These are phyloP conservation scores for Hemaris fuciformis DNA, from an alignment of 2,888 invertebrate species.

Conservation along the genomic window DNA sequence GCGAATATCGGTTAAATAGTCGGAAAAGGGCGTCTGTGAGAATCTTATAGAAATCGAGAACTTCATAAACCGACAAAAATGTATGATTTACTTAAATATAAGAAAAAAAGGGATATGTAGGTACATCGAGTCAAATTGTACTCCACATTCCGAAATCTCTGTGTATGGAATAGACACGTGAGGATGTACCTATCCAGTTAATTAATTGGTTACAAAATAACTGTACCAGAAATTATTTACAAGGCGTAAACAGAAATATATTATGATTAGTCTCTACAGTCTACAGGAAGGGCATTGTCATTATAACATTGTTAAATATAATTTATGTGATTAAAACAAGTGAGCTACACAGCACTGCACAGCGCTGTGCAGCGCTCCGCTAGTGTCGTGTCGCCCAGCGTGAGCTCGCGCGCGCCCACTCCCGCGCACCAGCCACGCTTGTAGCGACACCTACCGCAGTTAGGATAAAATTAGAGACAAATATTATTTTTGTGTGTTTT, in stretches of 20 bases:
- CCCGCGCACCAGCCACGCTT: slow-evolving; percentile 34
- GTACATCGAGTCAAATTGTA: too few relatives aligned
- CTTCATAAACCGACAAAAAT: too few relatives aligned
- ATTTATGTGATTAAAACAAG: slow-evolving; percentile 22
- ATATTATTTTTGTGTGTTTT: neutral
- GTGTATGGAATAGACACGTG: too few relatives aligned
- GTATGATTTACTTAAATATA: too few relatives aligned
- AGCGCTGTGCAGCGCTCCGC: slow-evolving; percentile 22
- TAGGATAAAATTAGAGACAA: neutral
- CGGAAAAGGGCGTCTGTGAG: too few relatives aligned
- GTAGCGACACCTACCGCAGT: slow-evolving; percentile 38
- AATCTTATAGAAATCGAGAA: too few relatives aligned
- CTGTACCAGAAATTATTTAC: too few relatives aligned
- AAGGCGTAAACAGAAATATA: neutral
- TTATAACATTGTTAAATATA: slow-evolving; percentile 15
- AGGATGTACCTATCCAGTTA: too few relatives aligned
- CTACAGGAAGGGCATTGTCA: neutral
- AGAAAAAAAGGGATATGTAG: too few relatives aligned
- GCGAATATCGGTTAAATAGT: too few relatives aligned
- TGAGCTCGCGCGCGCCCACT: slow-evolving; percentile 59
- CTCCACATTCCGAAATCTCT: too few relatives aligned
- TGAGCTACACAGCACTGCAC: slow-evolving; percentile 9
- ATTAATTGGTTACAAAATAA: too few relatives aligned
- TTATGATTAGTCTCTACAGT: neutral
- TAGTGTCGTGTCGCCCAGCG: slow-evolving; percentile 52